Evolutionary conservation across 2,888 invertebrate genomes (phyloP).

Genomic region (Leptogaster cylindrica): DNA sequence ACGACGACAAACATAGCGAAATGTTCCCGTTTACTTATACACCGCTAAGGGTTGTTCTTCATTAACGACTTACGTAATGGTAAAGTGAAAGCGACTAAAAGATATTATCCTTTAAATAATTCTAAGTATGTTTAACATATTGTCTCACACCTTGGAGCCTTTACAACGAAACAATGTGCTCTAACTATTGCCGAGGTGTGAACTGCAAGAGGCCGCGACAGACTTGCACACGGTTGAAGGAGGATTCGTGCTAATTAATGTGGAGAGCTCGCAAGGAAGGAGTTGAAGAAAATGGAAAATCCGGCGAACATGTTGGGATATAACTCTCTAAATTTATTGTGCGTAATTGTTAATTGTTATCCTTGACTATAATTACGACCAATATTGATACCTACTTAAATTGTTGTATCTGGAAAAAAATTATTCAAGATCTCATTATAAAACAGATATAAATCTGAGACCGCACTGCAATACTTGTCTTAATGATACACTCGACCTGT

Average conservation of each 20-base stretch:
- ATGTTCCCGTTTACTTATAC: constrained; percentile 3
- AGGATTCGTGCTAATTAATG: not conserved
- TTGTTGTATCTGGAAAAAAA: no score
- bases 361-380: not conserved
- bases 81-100: constrained; percentile 24
- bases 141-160: not conserved
- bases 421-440: constrained; percentile 27
- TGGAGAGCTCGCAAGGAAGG: not conserved
- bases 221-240: not conserved
- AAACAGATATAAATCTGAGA: constrained; percentile 12
- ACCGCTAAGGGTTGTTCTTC: constrained; percentile 18
- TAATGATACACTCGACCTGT: constrained; percentile 25
- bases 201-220: not conserved
- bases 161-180: no score
- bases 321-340: no score
- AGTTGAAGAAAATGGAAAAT: no score
- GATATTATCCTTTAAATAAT: constrained; percentile 26
- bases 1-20: not conserved
- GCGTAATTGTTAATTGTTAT: not conserved
- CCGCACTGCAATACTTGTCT: constrained; percentile 21
- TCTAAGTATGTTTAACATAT: constrained; percentile 5
- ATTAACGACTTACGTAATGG: constrained; percentile 30
- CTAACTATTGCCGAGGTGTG: no score
- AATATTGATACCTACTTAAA: constrained; percentile 16
- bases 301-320: no score